phyloP scores from a whole-genome alignment of 2,113 vertebrate species.

The Empidonax alnorum region DNA sequence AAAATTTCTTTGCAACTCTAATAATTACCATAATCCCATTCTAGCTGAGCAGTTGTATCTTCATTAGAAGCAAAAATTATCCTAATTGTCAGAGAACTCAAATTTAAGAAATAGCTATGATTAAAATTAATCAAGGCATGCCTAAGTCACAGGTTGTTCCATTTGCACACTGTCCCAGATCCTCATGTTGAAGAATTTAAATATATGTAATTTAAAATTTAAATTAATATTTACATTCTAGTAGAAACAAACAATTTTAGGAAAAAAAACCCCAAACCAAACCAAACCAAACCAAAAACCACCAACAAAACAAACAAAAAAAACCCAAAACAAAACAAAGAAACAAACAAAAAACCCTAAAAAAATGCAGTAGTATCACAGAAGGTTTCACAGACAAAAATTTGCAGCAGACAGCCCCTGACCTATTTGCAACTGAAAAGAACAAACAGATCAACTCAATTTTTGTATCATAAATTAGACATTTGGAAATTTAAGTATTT shows the following conservation, averaged over 20 bases:
- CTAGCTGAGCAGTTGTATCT: constrained; percentile 34
- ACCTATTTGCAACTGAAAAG: background rate
- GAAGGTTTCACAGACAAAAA: background rate
- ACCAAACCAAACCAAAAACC: too few relatives aligned
- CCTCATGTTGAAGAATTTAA: background rate
- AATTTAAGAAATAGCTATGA: constrained; percentile 61
- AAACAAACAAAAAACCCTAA: background rate
- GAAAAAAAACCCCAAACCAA: background rate
- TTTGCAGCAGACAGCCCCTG: background rate
- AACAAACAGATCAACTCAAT: background rate
- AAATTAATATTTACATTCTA: background rate
- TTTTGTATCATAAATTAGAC: background rate
- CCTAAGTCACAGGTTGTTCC: constrained; percentile 19
- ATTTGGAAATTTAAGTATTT: background rate
- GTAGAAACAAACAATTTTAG: background rate
- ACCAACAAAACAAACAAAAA: too few relatives aligned
- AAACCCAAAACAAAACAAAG: background rate
- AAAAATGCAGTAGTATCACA: background rate
- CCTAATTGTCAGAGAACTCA: constrained; percentile 55
- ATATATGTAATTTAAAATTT: background rate
- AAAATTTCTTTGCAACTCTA: constrained; percentile 57
- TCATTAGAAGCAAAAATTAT: constrained; percentile 64
- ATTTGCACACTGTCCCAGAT: constrained; percentile 1
- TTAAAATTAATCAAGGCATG: constrained; percentile 58
- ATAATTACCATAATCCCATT: constrained; percentile 73